A percentile compares a stretch with the other conserved stretches of the same genome.
Evolutionary conservation across 2,113 vertebrate genomes (phyloP).

Genomic region (Capreolus pygargus): DNA sequence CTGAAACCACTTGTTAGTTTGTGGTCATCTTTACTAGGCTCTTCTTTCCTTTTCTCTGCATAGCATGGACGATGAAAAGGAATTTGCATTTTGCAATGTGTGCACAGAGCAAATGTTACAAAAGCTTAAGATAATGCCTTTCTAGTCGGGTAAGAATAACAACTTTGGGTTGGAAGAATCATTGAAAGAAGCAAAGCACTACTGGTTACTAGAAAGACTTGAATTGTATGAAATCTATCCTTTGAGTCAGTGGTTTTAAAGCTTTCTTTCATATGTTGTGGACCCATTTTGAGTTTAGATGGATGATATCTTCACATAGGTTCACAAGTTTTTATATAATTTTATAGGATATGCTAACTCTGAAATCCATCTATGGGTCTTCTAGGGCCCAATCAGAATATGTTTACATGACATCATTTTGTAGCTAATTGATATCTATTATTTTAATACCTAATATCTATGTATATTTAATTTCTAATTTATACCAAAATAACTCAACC

Average conservation of each 20-base stretch:
- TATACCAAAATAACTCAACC: background rate
- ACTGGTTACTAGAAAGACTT: background rate
- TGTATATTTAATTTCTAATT: background rate
- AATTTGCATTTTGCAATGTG: constrained; percentile 24
- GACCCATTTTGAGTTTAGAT: background rate
- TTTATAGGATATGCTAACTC: background rate
- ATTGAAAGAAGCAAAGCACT: background rate
- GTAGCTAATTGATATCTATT: background rate
- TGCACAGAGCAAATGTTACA: constrained; percentile 4
- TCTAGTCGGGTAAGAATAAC: constrained; percentile 17
- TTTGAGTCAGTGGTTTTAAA: constrained; percentile 7
- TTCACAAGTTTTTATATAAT: background rate
- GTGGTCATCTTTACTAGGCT: background rate
- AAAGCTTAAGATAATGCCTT: constrained; percentile 45
- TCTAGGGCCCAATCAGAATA: background rate
- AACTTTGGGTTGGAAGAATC: background rate
- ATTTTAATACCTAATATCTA: background rate
- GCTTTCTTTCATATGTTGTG: background rate
- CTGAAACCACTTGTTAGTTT: background rate
- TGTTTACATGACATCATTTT: background rate
- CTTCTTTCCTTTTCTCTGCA: background rate
- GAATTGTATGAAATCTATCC: background rate
- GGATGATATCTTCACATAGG: background rate
- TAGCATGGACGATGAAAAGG: background rate
- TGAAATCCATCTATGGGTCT: background rate